Percentiles rank a stretch among this genome's conserved stretches.
These are phyloP conservation scores for Dicroscelio sp. DNA, from an alignment of 2,888 invertebrate species.

Conservation along the genomic window DNA sequence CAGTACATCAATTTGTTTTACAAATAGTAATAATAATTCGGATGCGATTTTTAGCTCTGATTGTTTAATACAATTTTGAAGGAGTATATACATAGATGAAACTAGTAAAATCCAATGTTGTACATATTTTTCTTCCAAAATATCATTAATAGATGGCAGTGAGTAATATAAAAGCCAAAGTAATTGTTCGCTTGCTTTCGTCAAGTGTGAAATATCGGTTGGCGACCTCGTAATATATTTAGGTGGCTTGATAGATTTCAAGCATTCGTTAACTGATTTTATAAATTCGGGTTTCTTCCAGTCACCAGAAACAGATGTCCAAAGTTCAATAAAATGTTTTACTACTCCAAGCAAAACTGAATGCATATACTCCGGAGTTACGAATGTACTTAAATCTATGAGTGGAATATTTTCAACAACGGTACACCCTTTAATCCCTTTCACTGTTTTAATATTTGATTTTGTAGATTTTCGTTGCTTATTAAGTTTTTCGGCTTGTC, in stretches of 20 bases:
- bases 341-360: conserved; percentile 34
- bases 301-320: background rate
- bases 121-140: conserved; percentile 67
- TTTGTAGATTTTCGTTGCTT: too few relatives aligned
- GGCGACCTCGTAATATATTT: conserved; percentile 77
- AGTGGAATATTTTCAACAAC: conserved; percentile 19
- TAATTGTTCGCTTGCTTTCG: conserved; percentile 82
- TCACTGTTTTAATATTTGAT: background rate
- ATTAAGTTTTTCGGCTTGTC: background rate
- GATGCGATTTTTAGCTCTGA: background rate
- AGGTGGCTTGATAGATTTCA: conserved; percentile 74
- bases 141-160: conserved; percentile 55
- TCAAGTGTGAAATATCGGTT: conserved; percentile 63
- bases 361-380: conserved; percentile 44
- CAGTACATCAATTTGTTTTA: conserved; percentile 1
- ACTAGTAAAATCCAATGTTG: conserved; percentile 56
- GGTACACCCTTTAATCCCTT: conserved; percentile 10
- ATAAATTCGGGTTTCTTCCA: conserved; percentile 1
- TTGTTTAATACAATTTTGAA: conserved; percentile 11
- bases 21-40: conserved; percentile 9
- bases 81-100: conserved; percentile 4
- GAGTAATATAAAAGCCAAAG: conserved; percentile 81
- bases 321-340: background rate
- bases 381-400: conserved; percentile 40
- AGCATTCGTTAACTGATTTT: conserved; percentile 25